Percentiles rank a stretch among this genome's conserved stretches.
Conservation (phyloP, 1,140 invertebrate genomes). For the Linepithema humile region DNA sequence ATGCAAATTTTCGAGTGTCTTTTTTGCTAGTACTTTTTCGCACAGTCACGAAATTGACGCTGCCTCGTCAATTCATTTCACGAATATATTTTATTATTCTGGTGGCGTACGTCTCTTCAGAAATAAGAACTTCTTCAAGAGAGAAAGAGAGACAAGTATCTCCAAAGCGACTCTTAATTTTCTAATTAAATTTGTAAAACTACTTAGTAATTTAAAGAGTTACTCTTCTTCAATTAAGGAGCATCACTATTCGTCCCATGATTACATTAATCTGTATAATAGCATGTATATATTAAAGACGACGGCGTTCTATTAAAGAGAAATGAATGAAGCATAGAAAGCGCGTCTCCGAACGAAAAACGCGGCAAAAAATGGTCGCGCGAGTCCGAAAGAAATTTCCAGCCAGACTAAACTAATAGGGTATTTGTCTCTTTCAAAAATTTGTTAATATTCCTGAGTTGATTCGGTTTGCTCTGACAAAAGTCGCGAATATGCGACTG, state of each 20-base stretch:
- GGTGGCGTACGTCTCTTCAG: not conserved
- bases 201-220: constrained; percentile 13
- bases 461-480: not conserved
- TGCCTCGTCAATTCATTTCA: constrained; percentile 1
- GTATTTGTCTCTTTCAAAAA: not conserved
- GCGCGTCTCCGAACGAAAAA: not conserved
- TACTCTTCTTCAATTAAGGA: not conserved
- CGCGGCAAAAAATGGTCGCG: not conserved
- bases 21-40: constrained; percentile 4
- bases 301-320: not conserved
- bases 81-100: constrained; percentile 30
- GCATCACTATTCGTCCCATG: not conserved
- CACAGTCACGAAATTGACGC: constrained; percentile 29
- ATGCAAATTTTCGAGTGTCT: not conserved
- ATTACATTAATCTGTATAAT: not conserved
- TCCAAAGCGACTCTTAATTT: not conserved
- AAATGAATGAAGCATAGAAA: constrained; percentile 2
- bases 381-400: not conserved
- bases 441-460: not conserved
- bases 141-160: not conserved
- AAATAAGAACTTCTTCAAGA: constrained; percentile 11
- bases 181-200: constrained; percentile 26
- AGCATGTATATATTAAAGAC: not conserved
- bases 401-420: not conserved
- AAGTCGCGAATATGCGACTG: not conserved